Evolutionary conservation across 2,113 vertebrate species (phyloP), one percentile per base, ranked within the genome.

Genomic region (Potamarius usumacintae): DNA sequence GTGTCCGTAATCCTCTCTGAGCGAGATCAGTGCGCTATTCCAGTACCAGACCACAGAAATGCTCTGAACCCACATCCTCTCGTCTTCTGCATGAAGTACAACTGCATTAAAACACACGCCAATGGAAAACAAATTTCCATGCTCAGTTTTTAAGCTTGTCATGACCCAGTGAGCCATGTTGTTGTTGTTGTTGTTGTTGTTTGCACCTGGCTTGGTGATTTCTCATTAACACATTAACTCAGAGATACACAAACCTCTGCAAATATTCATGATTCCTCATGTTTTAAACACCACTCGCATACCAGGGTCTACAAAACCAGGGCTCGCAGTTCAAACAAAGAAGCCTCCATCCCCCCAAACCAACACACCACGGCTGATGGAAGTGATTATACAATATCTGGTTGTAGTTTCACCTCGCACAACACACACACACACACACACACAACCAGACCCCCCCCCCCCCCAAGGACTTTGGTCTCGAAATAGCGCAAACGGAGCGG

Each of bases 311-410:
- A 62, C 67, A 48, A 72, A 84, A 89, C 53, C 76, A 81, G 27
- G 17, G 8, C 86, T 87, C 67, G 89, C 85, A 65, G 72, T 91
- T 92, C 63, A 83, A 93, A 91, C 91, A 94, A 92, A 91, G 69
- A 89, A 86, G 74, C 90, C 88, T 0, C 77, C 77, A 57, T 55
- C 55, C 87, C 91, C 74, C 53, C 67, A 10, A 80, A n/a, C 53
- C 22, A 71, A 92, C 82, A 89, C 92, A 91, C 92, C 87, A 92
- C 90, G 85, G 82, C 93, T 93, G 94, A 94, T 95, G 94, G 94
- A 92, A 94, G 92, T 92, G 91, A 95, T 95, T 95, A 94, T 91
- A 92, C 48, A 53, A 92, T 91, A 92, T 93, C 92, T 90, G 92
- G 92, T 92, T 92, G 92, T 95, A 94, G 95, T 95, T 94, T 90